A percentile compares a stretch with the other conserved stretches of the same genome.
phyloP scores from a whole-genome alignment of 2,888 invertebrate species.

The Incurvaria masculella region DNA sequence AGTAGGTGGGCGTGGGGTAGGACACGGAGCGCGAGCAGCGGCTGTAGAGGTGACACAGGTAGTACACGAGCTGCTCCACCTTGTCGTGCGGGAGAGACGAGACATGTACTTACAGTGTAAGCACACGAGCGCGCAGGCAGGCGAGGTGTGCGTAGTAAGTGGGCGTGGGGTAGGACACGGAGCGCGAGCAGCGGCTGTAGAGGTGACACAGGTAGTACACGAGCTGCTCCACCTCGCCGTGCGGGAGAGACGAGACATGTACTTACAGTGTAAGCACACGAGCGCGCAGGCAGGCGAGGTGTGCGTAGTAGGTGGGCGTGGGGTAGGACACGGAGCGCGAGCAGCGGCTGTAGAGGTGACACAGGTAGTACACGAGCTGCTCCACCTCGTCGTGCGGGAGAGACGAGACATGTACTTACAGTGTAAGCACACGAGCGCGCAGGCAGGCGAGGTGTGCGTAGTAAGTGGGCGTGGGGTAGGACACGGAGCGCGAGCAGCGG shows the following conservation, averaged over 20 bases:
- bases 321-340: conserved; percentile 82
- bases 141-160: conserved; percentile 86
- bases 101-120: conserved; percentile 46
- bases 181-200: conserved; percentile 78
- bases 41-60: conserved; percentile 81
- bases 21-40: conserved; percentile 82
- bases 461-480: conserved; percentile 85
- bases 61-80: conserved; percentile 75
- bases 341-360: conserved; percentile 83
- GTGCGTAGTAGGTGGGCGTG: conserved; percentile 85
- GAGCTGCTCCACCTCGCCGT: conserved; percentile 74
- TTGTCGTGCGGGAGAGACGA: conserved; percentile 66
- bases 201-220: conserved; percentile 83
- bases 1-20: conserved; percentile 85
- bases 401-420: conserved; percentile 33
- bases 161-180: conserved; percentile 84
- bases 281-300: conserved; percentile 77
- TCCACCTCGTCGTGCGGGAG: conserved; percentile 74
- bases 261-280: conserved; percentile 50
- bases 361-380: conserved; percentile 75
- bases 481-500: conserved; percentile 78
- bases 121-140: conserved; percentile 66
- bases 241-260: conserved; percentile 46
- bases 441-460: conserved; percentile 85
- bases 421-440: conserved; percentile 57